Base-by-base conservation (phyloP, 2,113 vertebrate genomes). In the Phocoena sinus region DNA sequence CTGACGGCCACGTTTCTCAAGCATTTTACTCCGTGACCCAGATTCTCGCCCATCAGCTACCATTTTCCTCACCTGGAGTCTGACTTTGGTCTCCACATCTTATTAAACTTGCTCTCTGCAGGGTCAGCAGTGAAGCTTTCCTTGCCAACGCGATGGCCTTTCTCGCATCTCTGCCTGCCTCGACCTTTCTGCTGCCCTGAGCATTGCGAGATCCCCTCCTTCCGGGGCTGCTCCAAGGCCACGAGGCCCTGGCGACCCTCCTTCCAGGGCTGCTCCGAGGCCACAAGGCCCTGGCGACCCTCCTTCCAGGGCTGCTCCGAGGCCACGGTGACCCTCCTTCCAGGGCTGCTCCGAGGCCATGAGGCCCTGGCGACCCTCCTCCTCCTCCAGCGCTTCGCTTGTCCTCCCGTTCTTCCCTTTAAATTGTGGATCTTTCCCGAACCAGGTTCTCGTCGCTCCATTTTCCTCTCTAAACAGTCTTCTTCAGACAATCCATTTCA, bases 261-360 rank as follows among this genome's bases (percentile, higher is more conserved):
- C 41, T 70, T 63, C 21, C 26, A 63, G 63, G 74, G 44, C 77
- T 47, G 41, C 33, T 26, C 38, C 18, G 47, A 65, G 56, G 56
- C 8, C 38, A 44, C n/a, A 9, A 13, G 18, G 23, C 5, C 8
- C 3, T 8, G 28, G 23, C 2, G 17, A 18, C 26, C 26, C 8
- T 20, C 77, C 44, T 65, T 33, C 21, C 25, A 70, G 63, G 74
- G 44, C 77, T 47, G 41, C 38, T 26, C 38, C 23, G 47, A 65
- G 56, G 56, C 8, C 38, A 44, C n/a, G 28, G 23, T 0, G 53
- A 17, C 31, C 28, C 31, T 58, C 50, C 41, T 70, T 63, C 21
- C 26, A 70, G 63, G 74, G 44, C 77, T 47, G 41, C 38, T 26
- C 38, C 23, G 47, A 65, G 47, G 56, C 8, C 38, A 44, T 31